Conservation (phyloP, 2,797 vertebrate species). For the Apogon talboti region DNA sequence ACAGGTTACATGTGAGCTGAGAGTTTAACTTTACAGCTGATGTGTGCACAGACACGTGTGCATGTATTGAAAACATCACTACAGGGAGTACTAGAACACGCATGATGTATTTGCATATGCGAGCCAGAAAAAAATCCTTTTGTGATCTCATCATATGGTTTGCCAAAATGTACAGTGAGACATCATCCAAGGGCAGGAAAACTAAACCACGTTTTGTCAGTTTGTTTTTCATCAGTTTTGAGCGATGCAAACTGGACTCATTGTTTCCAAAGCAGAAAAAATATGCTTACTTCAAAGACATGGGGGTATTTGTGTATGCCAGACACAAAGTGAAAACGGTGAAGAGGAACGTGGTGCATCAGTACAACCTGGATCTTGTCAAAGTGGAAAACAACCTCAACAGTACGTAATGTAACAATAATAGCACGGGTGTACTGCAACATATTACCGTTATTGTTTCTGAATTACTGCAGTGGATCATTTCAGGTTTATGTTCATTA, state of each 20-base stretch:
- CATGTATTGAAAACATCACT: slow-evolving; percentile 8
- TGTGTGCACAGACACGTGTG: slow-evolving; percentile 11
- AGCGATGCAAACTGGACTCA: slow-evolving; percentile 18
- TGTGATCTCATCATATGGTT: slow-evolving; percentile 49
- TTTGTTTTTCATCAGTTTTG: slow-evolving; percentile 33
- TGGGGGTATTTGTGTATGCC: background rate
- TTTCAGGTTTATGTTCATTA: too few species aligned
- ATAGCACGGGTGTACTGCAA: background rate
- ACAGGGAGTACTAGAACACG: slow-evolving; percentile 27
- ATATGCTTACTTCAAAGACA: slow-evolving; percentile 15
- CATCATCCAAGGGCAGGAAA: slow-evolving; percentile 10
- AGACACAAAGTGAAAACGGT: slow-evolving; percentile 5
- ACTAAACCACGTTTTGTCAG: slow-evolving; percentile 24
- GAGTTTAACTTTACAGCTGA: slow-evolving; percentile 6
- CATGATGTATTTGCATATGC: slow-evolving; percentile 36
- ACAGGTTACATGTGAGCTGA: slow-evolving; percentile 26
- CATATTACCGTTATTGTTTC: background rate
- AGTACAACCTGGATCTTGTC: slow-evolving; percentile 5
- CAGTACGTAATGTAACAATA: background rate
- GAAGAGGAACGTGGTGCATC: background rate
- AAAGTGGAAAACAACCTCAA: background rate
- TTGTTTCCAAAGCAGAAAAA: slow-evolving; percentile 12
- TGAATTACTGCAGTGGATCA: background rate
- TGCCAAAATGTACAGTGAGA: slow-evolving; percentile 49
- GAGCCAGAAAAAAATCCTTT: slow-evolving; percentile 16